Evolutionary conservation across 2,797 vertebrate species (phyloP).

Genomic region (Ctenopoma kingsleyae): DNA sequence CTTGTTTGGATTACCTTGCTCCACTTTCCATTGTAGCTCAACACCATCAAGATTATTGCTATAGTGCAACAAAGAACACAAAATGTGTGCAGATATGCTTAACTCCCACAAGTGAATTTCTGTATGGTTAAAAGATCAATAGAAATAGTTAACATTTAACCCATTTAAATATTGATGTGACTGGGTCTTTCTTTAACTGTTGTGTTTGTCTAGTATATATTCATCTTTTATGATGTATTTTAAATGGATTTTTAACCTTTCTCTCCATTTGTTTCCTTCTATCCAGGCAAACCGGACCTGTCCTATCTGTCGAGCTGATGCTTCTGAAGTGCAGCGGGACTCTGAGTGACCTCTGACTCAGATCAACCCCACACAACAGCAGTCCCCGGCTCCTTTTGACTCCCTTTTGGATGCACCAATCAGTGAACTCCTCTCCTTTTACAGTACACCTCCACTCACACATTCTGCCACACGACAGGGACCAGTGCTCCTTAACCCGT

Average conservation of each 20-base stretch:
- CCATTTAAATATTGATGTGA: not conserved
- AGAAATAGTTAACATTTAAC: no score
- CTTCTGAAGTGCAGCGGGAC: conserved; percentile 96
- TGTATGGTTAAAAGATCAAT: no score
- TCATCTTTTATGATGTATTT: not conserved
- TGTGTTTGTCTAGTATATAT: not conserved
- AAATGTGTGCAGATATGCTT: no score
- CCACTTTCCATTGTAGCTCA: no score
- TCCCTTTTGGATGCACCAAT: conserved; percentile 50
- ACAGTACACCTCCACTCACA: conserved; percentile 21
- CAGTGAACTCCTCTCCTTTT: conserved; percentile 42
- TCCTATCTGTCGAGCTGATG: conserved; percentile 97
- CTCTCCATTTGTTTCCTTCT: conserved; percentile 16
- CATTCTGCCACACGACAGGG: conserved; percentile 43
- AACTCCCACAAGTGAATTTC: no score
- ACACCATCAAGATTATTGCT: no score
- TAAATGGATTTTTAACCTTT: no score
- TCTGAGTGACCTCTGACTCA: conserved; percentile 89
- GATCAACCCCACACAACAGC: conserved; percentile 1
- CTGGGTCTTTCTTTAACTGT: not conserved
- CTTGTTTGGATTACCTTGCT: no score
- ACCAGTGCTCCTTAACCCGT: conserved; percentile 55
- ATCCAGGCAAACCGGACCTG: conserved; percentile 95
- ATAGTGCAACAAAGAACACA: no score
- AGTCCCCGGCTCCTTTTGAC: conserved; percentile 28